Conservation (phyloP, 2,888 invertebrate species). For the Drosophila mimetica region DNA sequence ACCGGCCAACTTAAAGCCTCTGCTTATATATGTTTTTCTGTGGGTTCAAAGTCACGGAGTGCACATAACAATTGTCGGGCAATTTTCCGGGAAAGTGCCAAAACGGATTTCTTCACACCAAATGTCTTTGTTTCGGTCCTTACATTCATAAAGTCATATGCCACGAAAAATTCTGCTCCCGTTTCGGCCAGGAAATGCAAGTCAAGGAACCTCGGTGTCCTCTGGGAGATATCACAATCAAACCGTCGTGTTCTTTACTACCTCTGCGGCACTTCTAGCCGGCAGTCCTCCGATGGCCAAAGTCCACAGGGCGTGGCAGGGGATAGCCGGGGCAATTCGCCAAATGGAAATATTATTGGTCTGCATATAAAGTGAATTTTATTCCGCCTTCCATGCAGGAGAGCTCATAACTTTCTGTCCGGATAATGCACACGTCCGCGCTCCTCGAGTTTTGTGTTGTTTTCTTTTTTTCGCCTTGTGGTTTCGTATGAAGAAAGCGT, state of each 20-base stretch:
- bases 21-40: neutral
- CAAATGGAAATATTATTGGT: conserved; percentile 82
- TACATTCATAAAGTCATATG: conserved; percentile 73
- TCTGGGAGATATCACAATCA: conserved; percentile 69
- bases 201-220: conserved; percentile 34
- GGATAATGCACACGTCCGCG: conserved; percentile 45
- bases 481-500: conserved; percentile 10
- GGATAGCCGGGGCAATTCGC: conserved; percentile 55
- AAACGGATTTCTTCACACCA: conserved; percentile 70
- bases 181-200: conserved; percentile 27
- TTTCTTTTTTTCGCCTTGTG: neutral
- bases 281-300: neutral
- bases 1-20: conserved; percentile 14
- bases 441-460: neutral
- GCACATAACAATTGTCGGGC: conserved; percentile 68
- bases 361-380: conserved; percentile 76
- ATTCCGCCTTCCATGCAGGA: conserved; percentile 40
- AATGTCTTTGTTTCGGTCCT: conserved; percentile 26
- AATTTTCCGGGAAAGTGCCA: conserved; percentile 64
- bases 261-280: conserved; percentile 33
- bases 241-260: conserved; percentile 58
- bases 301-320: conserved; percentile 29
- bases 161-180: conserved; percentile 29
- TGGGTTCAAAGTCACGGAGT: conserved; percentile 57
- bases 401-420: conserved; percentile 38